Evolutionary conservation across 92 coral and sea anemone genomes (phyloP).

Genomic region (Epizoanthus stellaris): DNA sequence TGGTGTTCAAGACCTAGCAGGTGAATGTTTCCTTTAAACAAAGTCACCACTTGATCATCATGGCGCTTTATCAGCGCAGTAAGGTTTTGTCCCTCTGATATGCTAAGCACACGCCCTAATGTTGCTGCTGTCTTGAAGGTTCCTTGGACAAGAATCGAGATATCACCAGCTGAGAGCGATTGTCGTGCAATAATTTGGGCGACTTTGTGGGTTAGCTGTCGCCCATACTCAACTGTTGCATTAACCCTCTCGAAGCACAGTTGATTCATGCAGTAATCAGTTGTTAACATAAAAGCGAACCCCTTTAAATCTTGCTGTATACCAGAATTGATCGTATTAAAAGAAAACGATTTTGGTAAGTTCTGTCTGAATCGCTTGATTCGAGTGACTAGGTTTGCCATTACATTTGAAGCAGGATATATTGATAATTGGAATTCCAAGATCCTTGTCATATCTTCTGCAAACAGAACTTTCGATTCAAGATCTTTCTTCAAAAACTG

Average conservation of each 20-base stretch:
- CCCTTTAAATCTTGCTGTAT: neutral
- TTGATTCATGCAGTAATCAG: conserved; percentile 8
- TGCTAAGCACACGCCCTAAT: conserved; percentile 4
- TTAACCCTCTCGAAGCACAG: conserved; percentile 10
- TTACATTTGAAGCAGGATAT: neutral
- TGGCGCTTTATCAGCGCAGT: neutral
- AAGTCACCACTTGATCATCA: neutral
- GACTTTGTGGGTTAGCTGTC: neutral
- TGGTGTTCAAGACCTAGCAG: conserved; percentile 9
- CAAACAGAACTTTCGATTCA: conserved; percentile 1
- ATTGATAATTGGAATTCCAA: neutral
- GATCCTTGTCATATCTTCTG: neutral
- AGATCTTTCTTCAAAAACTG: conserved; percentile 24
- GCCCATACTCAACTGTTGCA: conserved; percentile 17
- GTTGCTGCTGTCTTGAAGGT: neutral
- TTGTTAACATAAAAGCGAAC: conserved; percentile 10
- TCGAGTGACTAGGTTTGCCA: neutral
- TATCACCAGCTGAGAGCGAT: neutral
- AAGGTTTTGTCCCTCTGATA: neutral
- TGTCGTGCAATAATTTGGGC: neutral
- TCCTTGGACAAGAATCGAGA: conserved; percentile 1
- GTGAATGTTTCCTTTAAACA: neutral
- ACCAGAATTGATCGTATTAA: neutral
- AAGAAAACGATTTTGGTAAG: neutral
- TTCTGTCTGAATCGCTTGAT: conserved; percentile 3